Evolutionary conservation across 2,113 vertebrate genomes (phyloP).

Genomic region (Passer domesticus): DNA sequence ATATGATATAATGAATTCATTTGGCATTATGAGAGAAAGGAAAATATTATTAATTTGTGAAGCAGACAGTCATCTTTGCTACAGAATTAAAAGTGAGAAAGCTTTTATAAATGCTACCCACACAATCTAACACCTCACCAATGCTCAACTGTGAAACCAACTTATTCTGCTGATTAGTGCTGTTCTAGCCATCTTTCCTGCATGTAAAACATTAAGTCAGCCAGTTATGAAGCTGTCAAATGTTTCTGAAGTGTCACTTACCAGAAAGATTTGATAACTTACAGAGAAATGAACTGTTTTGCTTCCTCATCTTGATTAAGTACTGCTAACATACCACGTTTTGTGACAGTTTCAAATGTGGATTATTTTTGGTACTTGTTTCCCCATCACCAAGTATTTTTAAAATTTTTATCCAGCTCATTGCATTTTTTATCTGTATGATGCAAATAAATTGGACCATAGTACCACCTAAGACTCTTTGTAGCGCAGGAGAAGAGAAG

Average conservation of each 20-base stretch:
- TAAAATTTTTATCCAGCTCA: neutral
- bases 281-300: constrained; percentile 77
- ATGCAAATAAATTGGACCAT: neutral
- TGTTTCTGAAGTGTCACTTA: constrained; percentile 80
- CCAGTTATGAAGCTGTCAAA: constrained; percentile 66
- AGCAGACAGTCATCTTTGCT: constrained; percentile 70
- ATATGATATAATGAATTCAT: neutral
- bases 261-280: constrained; percentile 78
- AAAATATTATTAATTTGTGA: constrained; percentile 71
- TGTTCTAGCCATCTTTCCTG: constrained; percentile 70
- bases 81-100: constrained; percentile 71
- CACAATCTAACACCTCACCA: constrained; percentile 55
- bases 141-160: constrained; percentile 65
- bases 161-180: constrained; percentile 70
- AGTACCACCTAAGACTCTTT: neutral
- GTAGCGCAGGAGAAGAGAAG: neutral
- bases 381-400: neutral
- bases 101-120: constrained; percentile 68
- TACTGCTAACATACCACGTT: constrained; percentile 20
- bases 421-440: neutral
- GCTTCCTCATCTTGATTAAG: constrained; percentile 69
- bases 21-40: constrained; percentile 51
- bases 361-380: constrained; percentile 12
- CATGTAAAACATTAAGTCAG: constrained; percentile 74
- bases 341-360: constrained; percentile 42